Percentiles rank a stretch among this genome's conserved stretches.
Conservation (phyloP, 1,140 invertebrate species). For the Drosophila guanche region DNA sequence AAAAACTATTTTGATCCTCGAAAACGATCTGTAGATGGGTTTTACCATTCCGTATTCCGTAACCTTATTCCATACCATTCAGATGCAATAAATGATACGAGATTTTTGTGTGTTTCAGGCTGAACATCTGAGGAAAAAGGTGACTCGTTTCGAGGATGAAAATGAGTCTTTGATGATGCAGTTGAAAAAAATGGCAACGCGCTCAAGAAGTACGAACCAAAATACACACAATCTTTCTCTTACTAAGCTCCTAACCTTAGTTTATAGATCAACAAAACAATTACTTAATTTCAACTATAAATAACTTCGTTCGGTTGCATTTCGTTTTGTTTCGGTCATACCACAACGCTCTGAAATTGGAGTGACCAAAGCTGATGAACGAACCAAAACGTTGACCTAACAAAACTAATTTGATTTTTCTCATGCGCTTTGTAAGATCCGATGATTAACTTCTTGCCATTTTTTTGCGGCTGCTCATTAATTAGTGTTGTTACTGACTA, state of each 20-base stretch:
- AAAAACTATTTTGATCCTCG: constrained; percentile 74
- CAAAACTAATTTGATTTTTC: constrained; percentile 56
- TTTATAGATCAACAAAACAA: constrained; percentile 10
- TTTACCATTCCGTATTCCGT: background rate
- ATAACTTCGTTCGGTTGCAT: background rate
- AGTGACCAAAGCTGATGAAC: constrained; percentile 8
- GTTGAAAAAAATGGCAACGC: constrained; percentile 96
- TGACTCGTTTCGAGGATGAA: constrained; percentile 94
- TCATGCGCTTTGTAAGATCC: constrained; percentile 57
- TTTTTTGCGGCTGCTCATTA: constrained; percentile 81
- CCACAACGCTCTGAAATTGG: background rate
- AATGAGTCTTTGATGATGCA: constrained; percentile 96
- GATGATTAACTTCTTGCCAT: constrained; percentile 59
- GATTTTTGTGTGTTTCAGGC: constrained; percentile 86
- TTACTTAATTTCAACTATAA: constrained; percentile 17
- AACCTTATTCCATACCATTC: constrained; percentile 18
- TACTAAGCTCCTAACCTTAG: constrained; percentile 40
- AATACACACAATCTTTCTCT: constrained; percentile 16
- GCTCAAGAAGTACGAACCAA: constrained; percentile 88
- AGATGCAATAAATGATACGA: constrained; percentile 53
- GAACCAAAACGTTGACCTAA: constrained; percentile 9
- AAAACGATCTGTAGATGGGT: constrained; percentile 52
- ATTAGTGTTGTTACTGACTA: constrained; percentile 41
- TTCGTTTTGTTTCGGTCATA: constrained; percentile 13
- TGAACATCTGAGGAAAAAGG: constrained; percentile 92